Base-by-base conservation (phyloP, 2,113 vertebrate genomes). In the Protobothrops flavoviridis region DNA sequence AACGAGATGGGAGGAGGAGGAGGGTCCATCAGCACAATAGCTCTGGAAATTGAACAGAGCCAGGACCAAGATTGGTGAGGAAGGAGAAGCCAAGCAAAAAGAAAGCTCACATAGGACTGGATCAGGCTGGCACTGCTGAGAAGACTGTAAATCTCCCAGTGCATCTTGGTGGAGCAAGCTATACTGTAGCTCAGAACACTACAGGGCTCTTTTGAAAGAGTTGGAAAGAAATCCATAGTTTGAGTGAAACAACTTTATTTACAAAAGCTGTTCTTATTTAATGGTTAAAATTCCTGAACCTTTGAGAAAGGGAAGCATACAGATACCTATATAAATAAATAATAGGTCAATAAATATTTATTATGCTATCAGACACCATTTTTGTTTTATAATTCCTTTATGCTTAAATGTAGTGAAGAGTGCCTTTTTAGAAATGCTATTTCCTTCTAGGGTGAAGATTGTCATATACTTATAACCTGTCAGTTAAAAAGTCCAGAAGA, bases 401-500 rank as follows among this genome's bases (percentile, higher is more conserved):
- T 61, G 88, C 39, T 61, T 56, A 5, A 55, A 88, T 39, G 12
- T 21, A 10, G 3, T 55, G 52, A 55, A 33, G n/a, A 48, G 4
- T 50, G 24, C 48, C 29, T 15, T 53, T 88, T 26, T 11, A 15
- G 56, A 88, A 55, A 23, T 56, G 6, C 24, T 52, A 33, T 9
- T 53, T 55, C 24, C 43, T 23, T 39, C 39, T 61, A 74, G 29
- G 50, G 26, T 20, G 87, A 93, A 81, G 0, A 0, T 85, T 89
- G 90, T 88, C 15, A 29, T 88, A 17, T 52, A 55, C 13, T 52
- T 17, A 20, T 3, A 29, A n/a, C 48, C 29, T 88, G 48, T 7
- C 13, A 33, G 50, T 55, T 88, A 20, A 53, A 50, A n/a, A 7
- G 15, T 50, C 50, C 29, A 52, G 15, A 52, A n/a, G 17, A 88